These are phyloP conservation scores for Recurvirostra avosetta DNA, from an alignment of 2,113 vertebrate species.

Conservation along the genomic window DNA sequence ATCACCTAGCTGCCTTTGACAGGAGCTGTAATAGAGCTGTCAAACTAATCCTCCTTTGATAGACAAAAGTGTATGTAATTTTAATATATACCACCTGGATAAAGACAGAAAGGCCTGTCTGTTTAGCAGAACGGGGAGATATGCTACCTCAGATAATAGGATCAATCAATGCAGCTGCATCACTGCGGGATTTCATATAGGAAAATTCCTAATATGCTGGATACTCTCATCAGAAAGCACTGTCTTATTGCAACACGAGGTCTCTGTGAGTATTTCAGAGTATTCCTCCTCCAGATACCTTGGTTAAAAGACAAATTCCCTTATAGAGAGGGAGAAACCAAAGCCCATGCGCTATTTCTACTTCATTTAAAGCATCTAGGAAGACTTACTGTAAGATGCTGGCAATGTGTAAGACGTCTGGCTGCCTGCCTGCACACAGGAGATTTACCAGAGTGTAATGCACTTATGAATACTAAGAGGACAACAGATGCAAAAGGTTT, in stretches of 20 bases:
- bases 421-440: background rate
- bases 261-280: background rate
- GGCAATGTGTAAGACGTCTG: background rate
- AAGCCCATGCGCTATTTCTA: background rate
- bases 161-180: background rate
- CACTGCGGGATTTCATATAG: background rate
- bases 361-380: background rate
- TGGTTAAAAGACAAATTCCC: background rate
- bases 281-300: background rate
- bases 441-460: background rate
- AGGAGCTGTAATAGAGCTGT: background rate
- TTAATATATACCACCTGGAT: background rate
- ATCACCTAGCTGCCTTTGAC: background rate
- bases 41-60: background rate
- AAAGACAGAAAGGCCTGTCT: background rate
- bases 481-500: background rate
- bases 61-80: background rate
- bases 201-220: background rate
- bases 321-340: background rate
- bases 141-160: background rate
- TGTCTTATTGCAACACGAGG: background rate
- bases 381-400: background rate
- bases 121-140: background rate
- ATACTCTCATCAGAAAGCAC: background rate
- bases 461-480: background rate